These are phyloP conservation scores for Chlorops oryzae DNA, from an alignment of 1,140 invertebrate species.

Conservation along the genomic window DNA sequence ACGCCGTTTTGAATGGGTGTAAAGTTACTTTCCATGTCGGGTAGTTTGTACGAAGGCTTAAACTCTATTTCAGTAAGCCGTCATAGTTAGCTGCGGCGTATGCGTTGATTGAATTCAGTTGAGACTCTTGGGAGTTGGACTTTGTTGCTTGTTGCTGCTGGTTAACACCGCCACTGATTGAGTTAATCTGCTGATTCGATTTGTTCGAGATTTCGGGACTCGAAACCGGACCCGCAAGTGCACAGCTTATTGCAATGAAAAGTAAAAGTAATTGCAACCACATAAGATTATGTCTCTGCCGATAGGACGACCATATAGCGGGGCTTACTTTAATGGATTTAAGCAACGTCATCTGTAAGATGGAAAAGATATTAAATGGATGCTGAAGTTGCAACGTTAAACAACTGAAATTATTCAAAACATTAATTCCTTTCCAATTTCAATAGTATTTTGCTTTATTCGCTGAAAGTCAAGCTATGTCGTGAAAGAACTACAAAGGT, in stretches of 20 bases:
- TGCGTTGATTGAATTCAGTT: slow-evolving; percentile 36
- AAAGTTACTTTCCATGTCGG: slow-evolving; percentile 43
- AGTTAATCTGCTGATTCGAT: not conserved
- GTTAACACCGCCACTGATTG: not conserved
- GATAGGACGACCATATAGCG: too few species aligned
- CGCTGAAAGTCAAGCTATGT: too few species aligned
- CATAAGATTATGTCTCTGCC: too few species aligned
- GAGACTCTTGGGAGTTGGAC: slow-evolving; percentile 18
- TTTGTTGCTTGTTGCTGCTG: slow-evolving; percentile 2
- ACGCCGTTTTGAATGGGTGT: slow-evolving; percentile 31
- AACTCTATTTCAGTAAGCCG: slow-evolving; percentile 19
- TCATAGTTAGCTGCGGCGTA: slow-evolving; percentile 38
- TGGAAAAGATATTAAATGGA: too few species aligned
- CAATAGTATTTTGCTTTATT: too few species aligned
- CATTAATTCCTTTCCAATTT: too few species aligned
- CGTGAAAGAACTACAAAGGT: too few species aligned
- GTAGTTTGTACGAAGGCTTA: slow-evolving; percentile 41
- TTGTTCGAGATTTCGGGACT: slow-evolving; percentile 35
- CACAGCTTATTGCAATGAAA: slow-evolving; percentile 19
- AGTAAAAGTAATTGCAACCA: not conserved
- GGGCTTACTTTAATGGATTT: too few species aligned
- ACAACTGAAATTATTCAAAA: too few species aligned
- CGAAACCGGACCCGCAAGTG: slow-evolving; percentile 23
- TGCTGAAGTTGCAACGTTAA: too few species aligned
- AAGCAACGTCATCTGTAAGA: too few species aligned